phyloP scores from a whole-genome alignment of 2,888 invertebrate species.

The Leptinotarsa peninsularis region DNA sequence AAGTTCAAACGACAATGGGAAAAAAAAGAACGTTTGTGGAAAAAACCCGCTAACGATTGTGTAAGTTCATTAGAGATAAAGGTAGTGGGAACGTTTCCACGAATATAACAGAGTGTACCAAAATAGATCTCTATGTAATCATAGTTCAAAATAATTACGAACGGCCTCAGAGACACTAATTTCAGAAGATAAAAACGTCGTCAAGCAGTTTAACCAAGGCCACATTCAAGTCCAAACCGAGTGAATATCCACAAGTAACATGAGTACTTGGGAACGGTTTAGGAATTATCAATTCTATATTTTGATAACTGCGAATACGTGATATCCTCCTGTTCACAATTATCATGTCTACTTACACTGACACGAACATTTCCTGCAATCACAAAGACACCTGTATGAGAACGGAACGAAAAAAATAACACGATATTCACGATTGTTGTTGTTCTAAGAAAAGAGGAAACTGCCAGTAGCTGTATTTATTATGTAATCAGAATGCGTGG shows the following conservation, averaged over 20 bases:
- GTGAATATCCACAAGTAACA: neutral
- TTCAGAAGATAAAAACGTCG: too few species aligned
- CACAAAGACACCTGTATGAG: conserved; percentile 16
- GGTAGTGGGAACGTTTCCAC: too few species aligned
- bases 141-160: too few species aligned
- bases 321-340: conserved; percentile 5
- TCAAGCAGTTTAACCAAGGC: too few species aligned
- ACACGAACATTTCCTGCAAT: conserved; percentile 17
- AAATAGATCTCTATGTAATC: too few species aligned
- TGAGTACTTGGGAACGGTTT: neutral
- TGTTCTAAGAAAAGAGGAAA: conserved; percentile 24
- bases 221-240: too few species aligned
- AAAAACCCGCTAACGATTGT: too few species aligned
- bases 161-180: too few species aligned
- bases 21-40: too few species aligned
- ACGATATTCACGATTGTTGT: conserved; percentile 24
- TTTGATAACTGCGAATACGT: conserved; percentile 9
- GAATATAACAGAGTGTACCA: too few species aligned
- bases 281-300: conserved; percentile 4
- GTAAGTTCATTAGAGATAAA: too few species aligned
- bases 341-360: conserved; percentile 13
- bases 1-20: too few species aligned
- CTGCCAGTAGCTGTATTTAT: conserved; percentile 20
- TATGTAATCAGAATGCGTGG: conserved; percentile 22
- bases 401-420: conserved; percentile 2